A percentile compares a stretch with the other conserved stretches of the same genome.
Evolutionary conservation across 2,797 vertebrate genomes (phyloP).

Genomic region (Stomatorhinus walkeri): DNA sequence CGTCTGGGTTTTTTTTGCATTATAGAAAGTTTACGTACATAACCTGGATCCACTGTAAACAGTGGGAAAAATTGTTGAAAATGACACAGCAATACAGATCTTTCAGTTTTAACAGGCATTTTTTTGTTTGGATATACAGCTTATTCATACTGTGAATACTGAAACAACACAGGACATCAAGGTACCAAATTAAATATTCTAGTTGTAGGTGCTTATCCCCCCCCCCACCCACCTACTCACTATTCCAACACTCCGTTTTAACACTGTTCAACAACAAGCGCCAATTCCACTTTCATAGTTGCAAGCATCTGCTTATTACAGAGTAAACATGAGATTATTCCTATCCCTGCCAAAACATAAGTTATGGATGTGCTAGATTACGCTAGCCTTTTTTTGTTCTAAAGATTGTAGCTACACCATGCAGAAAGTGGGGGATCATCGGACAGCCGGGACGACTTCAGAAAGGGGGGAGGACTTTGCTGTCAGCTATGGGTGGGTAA

Average conservation of each 20-base stretch:
- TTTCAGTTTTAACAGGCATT: slow-evolving; percentile 67
- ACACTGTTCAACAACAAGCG: slow-evolving; percentile 40
- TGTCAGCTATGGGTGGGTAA: background rate
- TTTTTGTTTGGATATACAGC: slow-evolving; percentile 58
- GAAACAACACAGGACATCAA: slow-evolving; percentile 69
- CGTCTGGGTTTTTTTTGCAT: slow-evolving; percentile 61
- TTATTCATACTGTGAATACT: slow-evolving; percentile 71
- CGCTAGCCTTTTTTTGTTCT: slow-evolving; percentile 51
- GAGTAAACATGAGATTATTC: slow-evolving; percentile 54
- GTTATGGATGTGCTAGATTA: slow-evolving; percentile 47
- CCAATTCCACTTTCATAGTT: slow-evolving; percentile 29
- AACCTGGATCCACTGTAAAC: slow-evolving; percentile 72
- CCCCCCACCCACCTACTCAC: slow-evolving; percentile 26
- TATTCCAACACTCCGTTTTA: slow-evolving; percentile 35
- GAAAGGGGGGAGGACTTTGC: slow-evolving; percentile 37
- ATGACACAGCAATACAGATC: slow-evolving; percentile 67
- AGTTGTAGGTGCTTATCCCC: slow-evolving; percentile 62
- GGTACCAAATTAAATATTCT: slow-evolving; percentile 64
- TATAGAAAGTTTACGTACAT: slow-evolving; percentile 64
- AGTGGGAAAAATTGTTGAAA: slow-evolving; percentile 67
- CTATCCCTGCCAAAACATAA: slow-evolving; percentile 62
- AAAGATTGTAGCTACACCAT: slow-evolving; percentile 54
- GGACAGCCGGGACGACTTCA: slow-evolving; percentile 31
- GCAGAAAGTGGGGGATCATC: slow-evolving; percentile 54
- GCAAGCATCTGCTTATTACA: slow-evolving; percentile 65